phyloP scores from a whole-genome alignment of 2,113 vertebrate genomes.

The Scalopus aquaticus region DNA sequence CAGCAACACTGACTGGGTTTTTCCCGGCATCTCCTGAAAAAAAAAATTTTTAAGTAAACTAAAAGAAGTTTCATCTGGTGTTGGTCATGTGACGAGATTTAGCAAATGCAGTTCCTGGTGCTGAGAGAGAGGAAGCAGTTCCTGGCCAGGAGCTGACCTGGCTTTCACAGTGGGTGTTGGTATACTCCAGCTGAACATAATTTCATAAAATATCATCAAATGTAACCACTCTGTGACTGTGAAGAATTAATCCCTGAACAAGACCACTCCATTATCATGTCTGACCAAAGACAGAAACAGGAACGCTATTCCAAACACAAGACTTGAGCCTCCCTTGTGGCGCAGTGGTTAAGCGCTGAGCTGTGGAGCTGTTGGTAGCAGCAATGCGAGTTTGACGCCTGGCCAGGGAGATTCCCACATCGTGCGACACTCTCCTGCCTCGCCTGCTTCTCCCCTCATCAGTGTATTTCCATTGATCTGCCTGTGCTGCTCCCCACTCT shows the following conservation, averaged over 20 bases:
- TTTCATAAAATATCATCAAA: background rate
- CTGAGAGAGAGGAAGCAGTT: background rate
- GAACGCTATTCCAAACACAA: background rate
- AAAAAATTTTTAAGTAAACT: background rate
- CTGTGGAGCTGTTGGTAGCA: too few species aligned
- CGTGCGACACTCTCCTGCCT: too few species aligned
- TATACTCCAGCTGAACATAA: background rate
- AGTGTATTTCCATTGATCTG: too few species aligned
- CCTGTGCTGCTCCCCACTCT: too few species aligned
- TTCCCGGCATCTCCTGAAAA: conserved; percentile 85
- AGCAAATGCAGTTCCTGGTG: background rate
- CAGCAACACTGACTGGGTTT: conserved; percentile 82
- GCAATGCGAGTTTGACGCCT: too few species aligned
- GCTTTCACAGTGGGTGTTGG: too few species aligned
- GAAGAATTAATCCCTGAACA: background rate
- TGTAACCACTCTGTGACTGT: background rate
- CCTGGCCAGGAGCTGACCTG: background rate
- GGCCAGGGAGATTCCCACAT: too few species aligned
- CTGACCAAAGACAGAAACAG: background rate
- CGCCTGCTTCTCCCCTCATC: too few species aligned
- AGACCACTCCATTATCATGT: background rate
- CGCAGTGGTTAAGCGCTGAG: too few species aligned
- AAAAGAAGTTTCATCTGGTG: background rate
- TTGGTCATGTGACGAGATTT: background rate
- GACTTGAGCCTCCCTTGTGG: too few species aligned